Evolutionary conservation across 1,140 invertebrate genomes (phyloP).

Genomic region (Tribolium madens): DNA sequence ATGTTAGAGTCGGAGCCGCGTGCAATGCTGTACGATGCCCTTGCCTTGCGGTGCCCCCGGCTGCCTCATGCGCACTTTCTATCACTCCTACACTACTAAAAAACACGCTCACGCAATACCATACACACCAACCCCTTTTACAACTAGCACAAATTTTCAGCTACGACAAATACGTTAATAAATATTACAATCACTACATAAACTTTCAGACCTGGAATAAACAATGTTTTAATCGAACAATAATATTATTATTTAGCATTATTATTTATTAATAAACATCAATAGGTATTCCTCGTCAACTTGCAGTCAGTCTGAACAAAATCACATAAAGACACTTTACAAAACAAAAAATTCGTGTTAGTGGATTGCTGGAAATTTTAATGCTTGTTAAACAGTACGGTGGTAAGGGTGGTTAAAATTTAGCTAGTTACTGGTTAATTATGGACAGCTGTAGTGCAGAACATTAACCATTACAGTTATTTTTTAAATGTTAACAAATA

Average conservation of each 20-base stretch:
- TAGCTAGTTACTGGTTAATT: conserved; percentile 28
- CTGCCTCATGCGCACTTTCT: conserved; percentile 53
- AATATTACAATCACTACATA: conserved; percentile 42
- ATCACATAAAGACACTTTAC: conserved; percentile 22
- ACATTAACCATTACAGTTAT: conserved; percentile 30
- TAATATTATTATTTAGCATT: conserved; percentile 19
- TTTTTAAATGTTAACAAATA: conserved; percentile 20
- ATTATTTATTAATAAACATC: conserved; percentile 40
- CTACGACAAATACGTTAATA: conserved; percentile 23
- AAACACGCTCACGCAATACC: conserved; percentile 21
- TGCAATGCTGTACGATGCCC: conserved; percentile 61
- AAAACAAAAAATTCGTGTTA: conserved; percentile 7
- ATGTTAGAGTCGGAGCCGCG: conserved; percentile 59
- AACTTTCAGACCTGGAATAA: conserved; percentile 54
- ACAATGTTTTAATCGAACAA: conserved; percentile 43
- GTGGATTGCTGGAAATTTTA: conserved; percentile 42
- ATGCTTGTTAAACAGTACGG: conserved; percentile 31
- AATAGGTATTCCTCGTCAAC: conserved; percentile 44
- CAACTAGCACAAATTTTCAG: conserved; percentile 5
- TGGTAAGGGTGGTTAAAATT: conserved; percentile 16
- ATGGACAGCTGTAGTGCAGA: conserved; percentile 33
- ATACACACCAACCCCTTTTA: conserved; percentile 22
- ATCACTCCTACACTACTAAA: conserved; percentile 42
- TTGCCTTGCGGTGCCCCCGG: conserved; percentile 59
- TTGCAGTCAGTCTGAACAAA: conserved; percentile 48